These are phyloP conservation scores for Decapterus maruadsi DNA, from an alignment of 2,797 vertebrate genomes.

Conservation along the genomic window DNA sequence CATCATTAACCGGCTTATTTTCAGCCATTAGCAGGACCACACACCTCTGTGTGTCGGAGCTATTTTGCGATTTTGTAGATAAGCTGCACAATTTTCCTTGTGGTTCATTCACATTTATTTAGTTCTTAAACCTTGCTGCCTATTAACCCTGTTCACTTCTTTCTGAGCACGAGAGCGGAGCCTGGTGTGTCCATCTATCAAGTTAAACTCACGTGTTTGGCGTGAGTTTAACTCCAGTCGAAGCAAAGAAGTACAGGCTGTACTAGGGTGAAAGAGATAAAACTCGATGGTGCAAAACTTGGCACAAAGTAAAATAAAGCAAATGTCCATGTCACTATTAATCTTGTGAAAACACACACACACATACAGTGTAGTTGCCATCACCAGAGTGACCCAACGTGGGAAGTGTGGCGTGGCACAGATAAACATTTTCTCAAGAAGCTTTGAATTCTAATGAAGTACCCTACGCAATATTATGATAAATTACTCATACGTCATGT, in stretches of 20 bases:
- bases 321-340: background rate
- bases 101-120: conserved; percentile 51
- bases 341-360: background rate
- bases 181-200: background rate
- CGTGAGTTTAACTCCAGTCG: background rate
- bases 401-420: background rate
- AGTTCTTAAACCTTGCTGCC: conserved; percentile 21
- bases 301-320: background rate
- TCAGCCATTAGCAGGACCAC: conserved; percentile 45
- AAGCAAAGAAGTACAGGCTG: background rate
- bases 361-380: background rate
- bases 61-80: conserved; percentile 46
- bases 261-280: background rate
- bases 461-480: background rate
- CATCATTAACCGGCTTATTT: conserved; percentile 49
- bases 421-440: conserved; percentile 5
- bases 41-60: conserved; percentile 7
- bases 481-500: conserved; percentile 12
- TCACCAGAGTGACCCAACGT: too few species aligned
- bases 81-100: conserved; percentile 20
- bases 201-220: background rate
- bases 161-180: background rate
- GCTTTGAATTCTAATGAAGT: conserved; percentile 25
- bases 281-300: background rate
- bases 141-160: conserved; percentile 32